These are phyloP conservation scores for Cylas formicarius DNA, from an alignment of 1,140 invertebrate genomes.

Conservation along the genomic window DNA sequence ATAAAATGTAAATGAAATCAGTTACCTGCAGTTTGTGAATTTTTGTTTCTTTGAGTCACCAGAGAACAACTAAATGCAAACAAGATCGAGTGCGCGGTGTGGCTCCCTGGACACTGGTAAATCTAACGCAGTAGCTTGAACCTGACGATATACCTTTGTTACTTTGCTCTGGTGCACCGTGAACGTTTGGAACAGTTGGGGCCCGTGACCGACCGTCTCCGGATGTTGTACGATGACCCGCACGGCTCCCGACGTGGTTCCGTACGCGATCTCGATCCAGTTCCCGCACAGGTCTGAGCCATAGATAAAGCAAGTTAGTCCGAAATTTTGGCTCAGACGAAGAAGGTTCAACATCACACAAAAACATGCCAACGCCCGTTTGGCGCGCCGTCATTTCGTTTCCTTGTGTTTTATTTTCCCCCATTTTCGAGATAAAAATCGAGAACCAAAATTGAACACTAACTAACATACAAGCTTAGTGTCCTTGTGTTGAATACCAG, in stretches of 20 bases:
- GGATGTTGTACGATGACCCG: conserved; percentile 97
- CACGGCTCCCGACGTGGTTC: conserved; percentile 90
- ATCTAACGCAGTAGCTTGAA: not conserved
- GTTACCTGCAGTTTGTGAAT: not conserved
- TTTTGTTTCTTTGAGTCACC: not conserved
- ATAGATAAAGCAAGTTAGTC: too few species aligned
- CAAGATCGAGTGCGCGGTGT: too few species aligned
- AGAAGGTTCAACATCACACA: too few species aligned
- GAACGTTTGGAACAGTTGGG: conserved; percentile 96
- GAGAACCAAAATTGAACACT: too few species aligned
- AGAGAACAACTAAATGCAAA: too few species aligned
- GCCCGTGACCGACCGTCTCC: conserved; percentile 95
- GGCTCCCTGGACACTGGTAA: too few species aligned
- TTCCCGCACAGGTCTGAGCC: conserved; percentile 86
- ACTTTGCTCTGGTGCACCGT: conserved; percentile 95
- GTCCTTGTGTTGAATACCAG: conserved; percentile 42
- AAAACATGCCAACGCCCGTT: too few species aligned
- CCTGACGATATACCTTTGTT: conserved; percentile 62
- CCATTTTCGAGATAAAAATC: conserved; percentile 17
- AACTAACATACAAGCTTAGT: too few species aligned
- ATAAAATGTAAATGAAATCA: too few species aligned
- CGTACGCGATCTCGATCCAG: conserved; percentile 99
- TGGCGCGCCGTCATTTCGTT: too few species aligned
- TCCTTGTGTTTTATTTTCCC: conserved; percentile 1
- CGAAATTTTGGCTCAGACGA: too few species aligned